phyloP scores from a whole-genome alignment of 2,797 vertebrate species.

The Phalanger gymnotis region DNA sequence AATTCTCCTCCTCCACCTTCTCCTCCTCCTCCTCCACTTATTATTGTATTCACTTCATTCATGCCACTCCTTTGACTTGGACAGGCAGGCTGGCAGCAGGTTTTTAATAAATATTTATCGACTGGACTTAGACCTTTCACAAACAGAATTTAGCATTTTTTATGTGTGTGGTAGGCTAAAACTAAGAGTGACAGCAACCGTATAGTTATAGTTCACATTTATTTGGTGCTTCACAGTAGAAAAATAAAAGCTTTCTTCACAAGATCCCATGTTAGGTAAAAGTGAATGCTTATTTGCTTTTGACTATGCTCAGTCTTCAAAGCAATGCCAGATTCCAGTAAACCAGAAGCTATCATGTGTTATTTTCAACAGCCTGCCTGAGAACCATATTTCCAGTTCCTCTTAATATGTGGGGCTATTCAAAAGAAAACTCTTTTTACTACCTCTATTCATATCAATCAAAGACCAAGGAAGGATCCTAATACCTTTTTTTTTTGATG shows the following conservation, averaged over 20 bases:
- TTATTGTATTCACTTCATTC: not conserved
- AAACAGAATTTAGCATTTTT: not conserved
- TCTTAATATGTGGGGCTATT: slow-evolving; percentile 37
- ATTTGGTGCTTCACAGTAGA: not conserved
- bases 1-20: no score
- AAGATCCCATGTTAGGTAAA: not conserved
- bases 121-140: slow-evolving; percentile 19
- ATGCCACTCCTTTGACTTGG: not conserved
- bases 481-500: slow-evolving; percentile 83
- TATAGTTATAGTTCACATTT: not conserved
- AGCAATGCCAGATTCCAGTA: not conserved
- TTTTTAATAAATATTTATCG: slow-evolving; percentile 27
- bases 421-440: slow-evolving; percentile 58
- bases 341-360: not conserved
- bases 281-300: slow-evolving; percentile 12
- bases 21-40: not conserved
- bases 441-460: slow-evolving; percentile 79
- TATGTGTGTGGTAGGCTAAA: not conserved
- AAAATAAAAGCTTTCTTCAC: not conserved
- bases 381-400: slow-evolving; percentile 48
- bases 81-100: not conserved
- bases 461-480: slow-evolving; percentile 80
- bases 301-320: not conserved
- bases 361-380: not conserved
- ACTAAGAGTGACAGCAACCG: not conserved